phyloP scores from a whole-genome alignment of 64 coral and sea anemone genomes.

The Stylophora pistillata region DNA sequence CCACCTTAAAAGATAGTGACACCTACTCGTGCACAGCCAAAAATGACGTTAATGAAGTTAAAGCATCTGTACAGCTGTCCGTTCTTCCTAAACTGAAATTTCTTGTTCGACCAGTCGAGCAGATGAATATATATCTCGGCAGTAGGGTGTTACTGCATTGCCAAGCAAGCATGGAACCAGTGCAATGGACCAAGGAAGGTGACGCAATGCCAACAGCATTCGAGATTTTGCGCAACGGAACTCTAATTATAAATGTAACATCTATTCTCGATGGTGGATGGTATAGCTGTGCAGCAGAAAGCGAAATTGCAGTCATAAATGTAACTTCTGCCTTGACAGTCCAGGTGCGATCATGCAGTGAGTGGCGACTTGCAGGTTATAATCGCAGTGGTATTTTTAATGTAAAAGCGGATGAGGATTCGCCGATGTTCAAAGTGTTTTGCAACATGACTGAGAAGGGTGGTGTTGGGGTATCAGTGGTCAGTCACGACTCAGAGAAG shows the following conservation, averaged over 20 bases:
- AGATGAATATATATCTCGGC: background rate
- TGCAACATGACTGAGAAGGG: constrained; percentile 61
- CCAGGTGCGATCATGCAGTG: constrained; percentile 62
- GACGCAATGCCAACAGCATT: constrained; percentile 13
- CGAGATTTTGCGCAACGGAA: constrained; percentile 45
- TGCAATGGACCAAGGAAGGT: constrained; percentile 50
- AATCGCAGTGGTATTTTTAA: constrained; percentile 22
- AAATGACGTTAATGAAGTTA: constrained; percentile 51
- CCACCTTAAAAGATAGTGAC: constrained; percentile 38
- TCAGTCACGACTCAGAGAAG: constrained; percentile 60
- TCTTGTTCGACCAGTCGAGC: constrained; percentile 9
- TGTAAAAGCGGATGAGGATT: constrained; percentile 33
- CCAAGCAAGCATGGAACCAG: constrained; percentile 7
- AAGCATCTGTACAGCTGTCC: constrained; percentile 35
- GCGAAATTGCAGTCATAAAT: constrained; percentile 9
- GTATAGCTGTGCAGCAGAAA: constrained; percentile 46
- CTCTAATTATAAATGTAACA: constrained; percentile 36
- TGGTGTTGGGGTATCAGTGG: constrained; percentile 55
- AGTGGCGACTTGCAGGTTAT: constrained; percentile 36
- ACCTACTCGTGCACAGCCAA: constrained; percentile 58
- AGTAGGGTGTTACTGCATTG: constrained; percentile 8
- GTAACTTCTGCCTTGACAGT: constrained; percentile 18
- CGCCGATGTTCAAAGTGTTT: constrained; percentile 23
- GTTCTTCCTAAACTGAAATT: constrained; percentile 55
- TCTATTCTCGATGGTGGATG: constrained; percentile 46